Evolutionary conservation across 2,888 invertebrate genomes (phyloP).

Genomic region (Resseliella maxima): DNA sequence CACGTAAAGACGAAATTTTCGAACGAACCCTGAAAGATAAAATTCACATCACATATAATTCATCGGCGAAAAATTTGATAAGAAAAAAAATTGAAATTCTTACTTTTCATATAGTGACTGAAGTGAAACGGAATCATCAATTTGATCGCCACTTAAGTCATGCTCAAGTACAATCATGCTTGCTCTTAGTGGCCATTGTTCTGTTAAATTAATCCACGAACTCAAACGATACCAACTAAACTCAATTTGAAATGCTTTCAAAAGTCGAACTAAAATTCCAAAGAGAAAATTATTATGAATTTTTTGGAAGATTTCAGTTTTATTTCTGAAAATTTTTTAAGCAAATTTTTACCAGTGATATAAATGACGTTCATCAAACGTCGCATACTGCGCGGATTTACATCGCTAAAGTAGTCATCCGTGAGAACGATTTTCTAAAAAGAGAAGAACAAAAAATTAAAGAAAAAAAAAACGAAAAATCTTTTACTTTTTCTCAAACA

Average conservation of each 20-base stretch:
- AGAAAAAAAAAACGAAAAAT: neutral
- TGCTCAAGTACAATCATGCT: conserved; percentile 97
- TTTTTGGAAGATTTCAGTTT: neutral
- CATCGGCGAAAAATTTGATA: neutral
- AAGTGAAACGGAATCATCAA: conserved; percentile 87
- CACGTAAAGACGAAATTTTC: conserved; percentile 84
- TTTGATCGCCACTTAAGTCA: conserved; percentile 86
- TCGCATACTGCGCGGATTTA: conserved; percentile 96
- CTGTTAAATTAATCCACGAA: conserved; percentile 98
- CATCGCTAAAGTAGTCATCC: conserved; percentile 98
- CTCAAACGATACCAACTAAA: conserved; percentile 99
- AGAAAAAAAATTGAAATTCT: conserved; percentile 59
- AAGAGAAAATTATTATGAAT: neutral
- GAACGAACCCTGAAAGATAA: conserved; percentile 78
- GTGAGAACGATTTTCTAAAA: conserved; percentile 83
- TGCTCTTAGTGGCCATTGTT: conserved; percentile 98
- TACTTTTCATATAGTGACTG: conserved; percentile 95
- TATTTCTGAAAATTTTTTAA: neutral
- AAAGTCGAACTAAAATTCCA: conserved; percentile 80
- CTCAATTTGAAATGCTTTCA: conserved; percentile 98
- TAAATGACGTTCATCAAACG: conserved; percentile 97
- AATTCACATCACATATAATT: conserved; percentile 15
- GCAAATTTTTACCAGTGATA: conserved; percentile 78
- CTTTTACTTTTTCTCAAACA: neutral
- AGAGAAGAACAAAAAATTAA: neutral